A percentile compares a stretch with the other conserved stretches of the same genome.
Evolutionary conservation across 2,797 vertebrate genomes (phyloP).

Genomic region (Pangasius macronema): DNA sequence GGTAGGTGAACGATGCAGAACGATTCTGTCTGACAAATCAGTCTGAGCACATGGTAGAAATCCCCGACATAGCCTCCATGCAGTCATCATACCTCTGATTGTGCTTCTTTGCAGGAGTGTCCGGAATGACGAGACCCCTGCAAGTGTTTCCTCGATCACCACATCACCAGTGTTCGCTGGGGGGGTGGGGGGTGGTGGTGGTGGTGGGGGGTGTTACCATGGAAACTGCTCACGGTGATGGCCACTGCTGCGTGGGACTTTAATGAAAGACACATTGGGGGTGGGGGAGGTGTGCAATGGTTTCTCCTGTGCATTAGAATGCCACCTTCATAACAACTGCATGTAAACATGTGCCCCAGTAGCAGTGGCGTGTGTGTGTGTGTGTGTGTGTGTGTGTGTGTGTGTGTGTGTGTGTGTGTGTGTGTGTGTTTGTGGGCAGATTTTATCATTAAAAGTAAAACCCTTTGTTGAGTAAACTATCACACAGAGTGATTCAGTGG

Average conservation of each 20-base stretch:
- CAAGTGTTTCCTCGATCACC: slow-evolving; percentile 52
- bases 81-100: slow-evolving; percentile 41
- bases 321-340: slow-evolving; percentile 54
- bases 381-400: slow-evolving; percentile 32
- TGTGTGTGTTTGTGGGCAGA: slow-evolving; percentile 39
- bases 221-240: slow-evolving; percentile 59
- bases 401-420: slow-evolving; percentile 19
- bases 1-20: not conserved
- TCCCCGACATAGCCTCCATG: slow-evolving; percentile 33
- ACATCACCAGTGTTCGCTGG: slow-evolving; percentile 58
- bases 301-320: slow-evolving; percentile 59
- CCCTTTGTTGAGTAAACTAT: slow-evolving; percentile 55
- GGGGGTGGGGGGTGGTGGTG: not conserved
- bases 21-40: slow-evolving; percentile 22
- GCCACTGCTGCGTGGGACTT: slow-evolving; percentile 61
- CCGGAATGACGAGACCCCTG: slow-evolving; percentile 49
- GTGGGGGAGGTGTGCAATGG: slow-evolving; percentile 40
- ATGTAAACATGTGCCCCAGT: slow-evolving; percentile 24
- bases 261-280: slow-evolving; percentile 54
- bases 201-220: slow-evolving; percentile 51
- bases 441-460: slow-evolving; percentile 56
- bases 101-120: slow-evolving; percentile 45
- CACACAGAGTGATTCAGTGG: slow-evolving; percentile 52
- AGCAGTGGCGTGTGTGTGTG: slow-evolving; percentile 19
- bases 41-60: slow-evolving; percentile 29